Evolutionary conservation across 2,797 vertebrate species (phyloP), one percentile per base, ranked within the genome.

Genomic region (Eulemur mongoz): DNA sequence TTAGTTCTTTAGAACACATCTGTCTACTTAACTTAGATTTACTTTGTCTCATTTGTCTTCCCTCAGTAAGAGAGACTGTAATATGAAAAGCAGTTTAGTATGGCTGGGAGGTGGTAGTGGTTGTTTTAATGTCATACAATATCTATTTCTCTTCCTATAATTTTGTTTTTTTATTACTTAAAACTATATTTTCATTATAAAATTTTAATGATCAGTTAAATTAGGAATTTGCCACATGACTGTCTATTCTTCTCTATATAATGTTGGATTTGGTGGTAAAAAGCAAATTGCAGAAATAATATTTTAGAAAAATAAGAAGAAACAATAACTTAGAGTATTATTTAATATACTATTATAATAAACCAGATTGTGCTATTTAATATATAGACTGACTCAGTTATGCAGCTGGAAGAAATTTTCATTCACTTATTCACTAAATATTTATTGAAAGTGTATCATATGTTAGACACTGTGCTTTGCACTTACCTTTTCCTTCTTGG

Each of bases 141-240:
- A 54, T 25, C 45, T 82, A 9, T 88, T 95, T 83, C 61, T 89
- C 52, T 89, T 89, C 38, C 15, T 63, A 7, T 80, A 57, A 45
- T 76, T 81, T 73, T 73, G 1, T 69, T 75, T 89, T 88, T 12
- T 63, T 82, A n/a, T 27, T 40, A 84, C 38, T 86, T 95, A 86
- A 89, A 87, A 82, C 45, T 94, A 1, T 43, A 57, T 87, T 87
- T 96, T 72, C 50, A 78, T 82, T 30, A 48, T 91, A 83, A 67
- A 86, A 88, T 86, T 94, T 93, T 87, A 92, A 43, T 81, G 30
- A 76, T 76, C 48, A 79, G 6, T 89, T 75, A 94, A 85, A 40
- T 80, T 94, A 65, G 43, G 90, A 83, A 85, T 70, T 67, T 91
- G 22, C 43, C 15, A 35, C 50, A 52, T 69, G 30, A 30, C 48